Evolutionary conservation across 2,797 vertebrate species (phyloP).

Genomic region (Leptoclinus maculatus): DNA sequence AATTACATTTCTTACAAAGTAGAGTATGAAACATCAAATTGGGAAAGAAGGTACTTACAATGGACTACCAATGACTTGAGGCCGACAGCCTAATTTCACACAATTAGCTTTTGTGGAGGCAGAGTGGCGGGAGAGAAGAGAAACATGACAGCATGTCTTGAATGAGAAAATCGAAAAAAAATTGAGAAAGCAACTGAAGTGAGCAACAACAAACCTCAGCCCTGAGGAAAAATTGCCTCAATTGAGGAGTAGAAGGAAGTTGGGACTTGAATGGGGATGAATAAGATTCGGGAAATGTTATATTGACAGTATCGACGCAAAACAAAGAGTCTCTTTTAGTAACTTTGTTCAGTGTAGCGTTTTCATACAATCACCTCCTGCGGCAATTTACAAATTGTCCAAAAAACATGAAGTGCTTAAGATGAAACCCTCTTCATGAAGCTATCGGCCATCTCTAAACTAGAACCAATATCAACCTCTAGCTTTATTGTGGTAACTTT

Average conservation of each 20-base stretch:
- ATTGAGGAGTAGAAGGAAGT: conserved; percentile 48
- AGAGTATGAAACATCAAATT: conserved; percentile 57
- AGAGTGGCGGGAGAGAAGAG: conserved; percentile 55
- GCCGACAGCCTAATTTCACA: conserved; percentile 77
- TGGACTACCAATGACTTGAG: conserved; percentile 63
- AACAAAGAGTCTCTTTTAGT: neutral
- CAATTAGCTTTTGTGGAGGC: conserved; percentile 74
- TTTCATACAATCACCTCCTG: neutral
- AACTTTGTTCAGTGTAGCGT: conserved; percentile 18
- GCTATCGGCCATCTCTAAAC: neutral
- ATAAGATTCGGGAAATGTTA: conserved; percentile 27
- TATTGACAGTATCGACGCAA: conserved; percentile 39
- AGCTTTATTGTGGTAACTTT: neutral
- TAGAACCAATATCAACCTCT: neutral
- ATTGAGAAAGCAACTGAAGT: conserved; percentile 37
- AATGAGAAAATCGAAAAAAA: conserved; percentile 63
- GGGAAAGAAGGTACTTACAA: conserved; percentile 68
- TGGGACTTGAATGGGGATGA: conserved; percentile 23
- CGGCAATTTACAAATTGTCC: neutral
- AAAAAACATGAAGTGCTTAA: conserved; percentile 7
- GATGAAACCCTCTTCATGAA: neutral
- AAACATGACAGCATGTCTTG: conserved; percentile 60
- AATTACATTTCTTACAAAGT: conserved; percentile 52
- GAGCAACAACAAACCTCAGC: conserved; percentile 56
- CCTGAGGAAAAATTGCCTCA: conserved; percentile 25